Evolutionary conservation across 2,113 vertebrate genomes (phyloP).

Genomic region (Actenoides lindsayi): DNA sequence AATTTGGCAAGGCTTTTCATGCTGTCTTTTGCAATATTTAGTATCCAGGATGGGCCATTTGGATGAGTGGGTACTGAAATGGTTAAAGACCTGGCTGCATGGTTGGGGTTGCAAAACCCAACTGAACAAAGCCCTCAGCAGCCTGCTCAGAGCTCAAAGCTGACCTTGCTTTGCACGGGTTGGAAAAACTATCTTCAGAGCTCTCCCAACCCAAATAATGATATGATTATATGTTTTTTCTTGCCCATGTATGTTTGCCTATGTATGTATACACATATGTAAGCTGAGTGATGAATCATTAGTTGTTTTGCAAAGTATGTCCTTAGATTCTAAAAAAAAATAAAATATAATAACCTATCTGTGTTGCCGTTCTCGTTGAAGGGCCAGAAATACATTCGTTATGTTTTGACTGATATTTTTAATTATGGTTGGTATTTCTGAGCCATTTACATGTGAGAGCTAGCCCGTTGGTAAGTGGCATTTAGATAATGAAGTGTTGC

Average conservation of each 20-base stretch:
- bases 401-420: slow-evolving; percentile 38
- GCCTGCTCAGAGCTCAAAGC: not conserved
- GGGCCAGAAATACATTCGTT: slow-evolving; percentile 10
- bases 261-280: not conserved
- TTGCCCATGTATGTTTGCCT: not conserved
- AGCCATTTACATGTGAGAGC: slow-evolving; percentile 13
- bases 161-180: not conserved
- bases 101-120: not conserved
- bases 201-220: not conserved
- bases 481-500: slow-evolving; percentile 51
- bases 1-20: not conserved
- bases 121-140: not conserved
- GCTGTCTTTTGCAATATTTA: not conserved
- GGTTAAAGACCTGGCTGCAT: not conserved
- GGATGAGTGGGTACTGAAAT: not conserved
- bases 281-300: not conserved
- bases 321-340: not conserved
- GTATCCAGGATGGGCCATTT: not conserved
- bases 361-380: not conserved
- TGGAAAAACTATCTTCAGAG: not conserved
- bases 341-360: not conserved
- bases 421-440: slow-evolving; percentile 55
- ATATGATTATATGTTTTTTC: not conserved
- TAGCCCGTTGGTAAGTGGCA: slow-evolving; percentile 44
- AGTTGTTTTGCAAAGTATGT: not conserved